These are phyloP conservation scores for Oryzias melastigma DNA, from an alignment of 2,113 vertebrate species.

Conservation along the genomic window DNA sequence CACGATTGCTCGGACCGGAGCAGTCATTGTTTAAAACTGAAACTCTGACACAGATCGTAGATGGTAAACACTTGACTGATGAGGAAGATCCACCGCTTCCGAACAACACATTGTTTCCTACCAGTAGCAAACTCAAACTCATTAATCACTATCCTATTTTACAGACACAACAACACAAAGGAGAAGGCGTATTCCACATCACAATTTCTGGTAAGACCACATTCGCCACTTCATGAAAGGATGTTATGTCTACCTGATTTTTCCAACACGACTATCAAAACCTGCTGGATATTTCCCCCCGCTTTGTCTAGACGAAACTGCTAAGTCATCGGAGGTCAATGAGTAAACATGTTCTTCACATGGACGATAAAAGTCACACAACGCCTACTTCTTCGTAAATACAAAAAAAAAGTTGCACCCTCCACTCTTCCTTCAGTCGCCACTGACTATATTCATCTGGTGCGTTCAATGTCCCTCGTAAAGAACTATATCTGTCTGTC, in stretches of 20 bases:
- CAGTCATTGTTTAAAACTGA: conserved; percentile 58
- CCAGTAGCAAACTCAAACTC: too few species aligned
- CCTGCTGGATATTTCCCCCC: background rate
- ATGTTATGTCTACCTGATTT: conserved; percentile 41
- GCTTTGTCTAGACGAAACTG: background rate
- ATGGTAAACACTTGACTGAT: background rate
- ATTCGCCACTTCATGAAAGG: background rate
- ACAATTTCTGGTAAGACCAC: background rate
- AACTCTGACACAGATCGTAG: conserved; percentile 21
- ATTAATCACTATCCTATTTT: background rate
- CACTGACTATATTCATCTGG: conserved; percentile 6
- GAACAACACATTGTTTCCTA: too few species aligned
- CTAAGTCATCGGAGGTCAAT: background rate
- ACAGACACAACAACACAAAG: background rate
- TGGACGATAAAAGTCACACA: background rate
- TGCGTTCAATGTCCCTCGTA: conserved; percentile 20
- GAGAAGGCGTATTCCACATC: background rate
- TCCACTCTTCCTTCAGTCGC: background rate
- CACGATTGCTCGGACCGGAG: conserved; percentile 71
- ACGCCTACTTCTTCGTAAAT: conserved; percentile 17
- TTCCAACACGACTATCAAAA: conserved; percentile 21
- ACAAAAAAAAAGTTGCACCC: background rate
- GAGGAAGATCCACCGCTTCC: too few species aligned
- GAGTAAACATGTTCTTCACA: background rate
- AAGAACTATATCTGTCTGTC: rapidly evolving